Percentiles rank a stretch among this genome's conserved stretches.
These are phyloP conservation scores for Carabus problematicus DNA, from an alignment of 2,888 invertebrate species.

Conservation along the genomic window DNA sequence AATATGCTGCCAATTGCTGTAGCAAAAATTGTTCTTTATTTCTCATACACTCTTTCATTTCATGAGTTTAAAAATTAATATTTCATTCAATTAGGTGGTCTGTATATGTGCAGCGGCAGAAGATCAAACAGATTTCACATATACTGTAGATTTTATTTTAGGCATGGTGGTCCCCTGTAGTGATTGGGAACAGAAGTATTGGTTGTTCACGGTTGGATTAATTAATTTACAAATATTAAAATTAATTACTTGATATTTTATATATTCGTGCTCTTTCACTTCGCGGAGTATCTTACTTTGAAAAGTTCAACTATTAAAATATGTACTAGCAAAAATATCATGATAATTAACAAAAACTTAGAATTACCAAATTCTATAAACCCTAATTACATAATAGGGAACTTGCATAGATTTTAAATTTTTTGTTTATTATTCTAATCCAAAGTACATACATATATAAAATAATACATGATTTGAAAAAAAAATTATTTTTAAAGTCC, in stretches of 20 bases:
- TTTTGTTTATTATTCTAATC: no score
- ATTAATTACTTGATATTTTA: not conserved
- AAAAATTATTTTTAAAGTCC: no score
- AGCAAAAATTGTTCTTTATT: no score
- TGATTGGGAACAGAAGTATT: conserved; percentile 11
- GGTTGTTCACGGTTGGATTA: not conserved
- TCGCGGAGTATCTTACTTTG: not conserved
- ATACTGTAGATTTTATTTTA: conserved; percentile 1
- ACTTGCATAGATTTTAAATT: no score
- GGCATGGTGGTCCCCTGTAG: conserved; percentile 20
- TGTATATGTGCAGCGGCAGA: conserved; percentile 10
- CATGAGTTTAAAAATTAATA: conserved; percentile 39
- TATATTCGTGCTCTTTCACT: not conserved
- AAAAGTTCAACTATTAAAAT: not conserved
- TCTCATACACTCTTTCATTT: no score
- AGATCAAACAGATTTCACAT: conserved; percentile 21
- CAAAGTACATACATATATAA: no score
- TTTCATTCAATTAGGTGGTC: conserved; percentile 40
- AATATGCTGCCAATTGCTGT: no score
- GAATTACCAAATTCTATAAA: no score
- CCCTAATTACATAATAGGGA: no score
- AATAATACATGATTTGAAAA: no score
- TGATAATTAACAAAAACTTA: not conserved
- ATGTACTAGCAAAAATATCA: not conserved
- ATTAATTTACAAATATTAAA: not conserved